Evolutionary conservation across 2,797 vertebrate genomes (phyloP), one percentile per base, ranked within the genome.

Genomic region (Rhinoraja longicauda): DNA sequence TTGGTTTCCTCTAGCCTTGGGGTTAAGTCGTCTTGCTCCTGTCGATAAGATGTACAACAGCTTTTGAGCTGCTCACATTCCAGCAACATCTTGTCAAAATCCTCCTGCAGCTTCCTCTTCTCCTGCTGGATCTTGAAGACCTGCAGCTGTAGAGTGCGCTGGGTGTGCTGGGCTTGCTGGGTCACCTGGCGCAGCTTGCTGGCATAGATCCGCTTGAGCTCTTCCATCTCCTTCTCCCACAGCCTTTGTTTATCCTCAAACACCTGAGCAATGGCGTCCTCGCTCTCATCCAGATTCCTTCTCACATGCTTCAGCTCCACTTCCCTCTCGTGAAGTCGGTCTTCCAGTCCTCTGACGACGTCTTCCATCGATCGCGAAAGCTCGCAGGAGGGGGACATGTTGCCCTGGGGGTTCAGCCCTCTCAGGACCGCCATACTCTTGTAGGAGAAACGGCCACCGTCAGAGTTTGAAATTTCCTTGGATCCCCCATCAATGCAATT

Each of bases 231-330:
- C 0, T 98, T 97, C 96, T 98, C 97, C 98, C 99, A 99, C 93
- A 99, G 95, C 81, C 97, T 97, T 96, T 99, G 99, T 95, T 99
- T 99, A 93, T 98, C 98, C 94, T 99, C 98, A 93, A 98, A 98
- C 17, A 97, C 98, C 98, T 99, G 98, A 0, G 97, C 97, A 93
- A 99, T 98, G 90, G 98, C 96, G 7, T 97, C 97, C 91, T 99
- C 98, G 0, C 97, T 98, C 94, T 98, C 98, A 0, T 97, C 96
- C 92, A 99, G 96, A 95, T 98, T 98, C 94, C 98, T 97, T 94
- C 97, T 98, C 96, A 99, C 97, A 94, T 99, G 98, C 92, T 97
- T 97, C 93, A 98, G 97, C 95, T 98, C 97, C 12, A 98, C 97
- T 0, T 98, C 98, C 1, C 98, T 98, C 94, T 98, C 98, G 94